phyloP scores from a whole-genome alignment of 2,113 vertebrate genomes.

The Piprites chloris region DNA sequence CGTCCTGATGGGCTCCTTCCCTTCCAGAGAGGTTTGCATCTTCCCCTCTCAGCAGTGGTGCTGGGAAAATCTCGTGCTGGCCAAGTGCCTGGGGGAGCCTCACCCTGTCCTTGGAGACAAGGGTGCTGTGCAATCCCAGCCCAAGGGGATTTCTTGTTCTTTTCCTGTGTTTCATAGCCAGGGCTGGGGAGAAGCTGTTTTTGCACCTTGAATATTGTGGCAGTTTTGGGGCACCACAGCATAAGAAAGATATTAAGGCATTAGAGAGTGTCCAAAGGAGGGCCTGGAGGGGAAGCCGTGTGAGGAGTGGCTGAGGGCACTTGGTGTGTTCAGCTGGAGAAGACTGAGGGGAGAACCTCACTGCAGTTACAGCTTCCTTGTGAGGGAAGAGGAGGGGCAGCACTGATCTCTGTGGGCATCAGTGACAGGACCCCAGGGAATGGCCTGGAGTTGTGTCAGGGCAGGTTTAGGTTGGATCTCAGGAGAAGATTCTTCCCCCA shows the following conservation, averaged over 20 bases:
- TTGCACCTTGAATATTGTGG: background rate
- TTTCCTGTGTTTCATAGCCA: background rate
- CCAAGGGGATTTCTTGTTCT: background rate
- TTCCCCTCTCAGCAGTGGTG: rapidly evolving
- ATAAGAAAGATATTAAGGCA: background rate
- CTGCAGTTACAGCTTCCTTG: background rate
- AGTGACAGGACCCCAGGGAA: background rate
- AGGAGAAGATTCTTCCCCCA: background rate
- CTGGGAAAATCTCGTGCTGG: background rate
- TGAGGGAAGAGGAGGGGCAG: background rate
- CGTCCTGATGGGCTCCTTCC: background rate
- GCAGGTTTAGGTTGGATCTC: background rate
- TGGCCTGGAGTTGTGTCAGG: background rate
- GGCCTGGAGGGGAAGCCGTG: background rate
- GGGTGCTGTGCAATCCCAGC: background rate
- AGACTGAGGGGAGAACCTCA: background rate
- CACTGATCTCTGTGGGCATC: background rate
- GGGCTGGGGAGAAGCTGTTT: background rate
- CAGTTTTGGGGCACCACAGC: background rate
- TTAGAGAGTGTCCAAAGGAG: background rate
- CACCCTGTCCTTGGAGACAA: background rate
- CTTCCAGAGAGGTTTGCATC: background rate
- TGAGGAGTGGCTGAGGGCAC: background rate
- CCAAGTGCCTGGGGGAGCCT: too few species aligned
- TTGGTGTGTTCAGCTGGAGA: background rate